Percentiles rank a stretch among this genome's conserved stretches.
phyloP scores from a whole-genome alignment of 2,113 vertebrate species.

The Cochlearius cochlearius region DNA sequence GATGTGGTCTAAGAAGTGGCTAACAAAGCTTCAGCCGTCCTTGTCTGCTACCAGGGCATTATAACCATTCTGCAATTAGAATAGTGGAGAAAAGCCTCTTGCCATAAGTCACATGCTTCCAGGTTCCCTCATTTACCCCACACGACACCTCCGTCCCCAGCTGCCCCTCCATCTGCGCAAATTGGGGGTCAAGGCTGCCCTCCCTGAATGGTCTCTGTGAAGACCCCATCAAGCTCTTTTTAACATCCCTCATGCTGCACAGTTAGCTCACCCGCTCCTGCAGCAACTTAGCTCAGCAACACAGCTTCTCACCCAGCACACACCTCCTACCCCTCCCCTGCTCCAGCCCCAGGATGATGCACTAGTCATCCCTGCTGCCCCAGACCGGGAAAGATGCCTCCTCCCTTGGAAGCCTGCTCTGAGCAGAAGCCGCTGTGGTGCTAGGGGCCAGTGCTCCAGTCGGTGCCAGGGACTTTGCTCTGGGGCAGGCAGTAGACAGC shows the following conservation, averaged over 20 bases:
- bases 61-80: background rate
- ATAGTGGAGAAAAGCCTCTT: background rate
- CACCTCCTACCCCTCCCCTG: background rate
- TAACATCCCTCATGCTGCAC: accelerated
- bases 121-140: too few relatives aligned
- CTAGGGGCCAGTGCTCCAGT: accelerated
- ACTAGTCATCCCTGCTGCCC: too few relatives aligned
- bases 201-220: background rate
- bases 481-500: too few relatives aligned
- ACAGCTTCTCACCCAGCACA: background rate
- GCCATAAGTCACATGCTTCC: background rate
- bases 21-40: background rate
- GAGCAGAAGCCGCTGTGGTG: accelerated
- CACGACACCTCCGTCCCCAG: background rate
- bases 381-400: background rate
- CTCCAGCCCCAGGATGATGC: too few relatives aligned
- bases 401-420: background rate
- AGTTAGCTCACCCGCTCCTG: background rate
- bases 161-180: background rate
- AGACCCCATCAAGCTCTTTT: background rate
- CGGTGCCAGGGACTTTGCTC: too few relatives aligned
- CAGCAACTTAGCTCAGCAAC: too few relatives aligned
- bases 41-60: background rate
- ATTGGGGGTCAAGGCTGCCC: background rate
- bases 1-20: background rate